A percentile compares a stretch with the other conserved stretches of the same genome.
These are phyloP conservation scores for Nestor notabilis DNA, from an alignment of 2,113 vertebrate species.

Conservation along the genomic window DNA sequence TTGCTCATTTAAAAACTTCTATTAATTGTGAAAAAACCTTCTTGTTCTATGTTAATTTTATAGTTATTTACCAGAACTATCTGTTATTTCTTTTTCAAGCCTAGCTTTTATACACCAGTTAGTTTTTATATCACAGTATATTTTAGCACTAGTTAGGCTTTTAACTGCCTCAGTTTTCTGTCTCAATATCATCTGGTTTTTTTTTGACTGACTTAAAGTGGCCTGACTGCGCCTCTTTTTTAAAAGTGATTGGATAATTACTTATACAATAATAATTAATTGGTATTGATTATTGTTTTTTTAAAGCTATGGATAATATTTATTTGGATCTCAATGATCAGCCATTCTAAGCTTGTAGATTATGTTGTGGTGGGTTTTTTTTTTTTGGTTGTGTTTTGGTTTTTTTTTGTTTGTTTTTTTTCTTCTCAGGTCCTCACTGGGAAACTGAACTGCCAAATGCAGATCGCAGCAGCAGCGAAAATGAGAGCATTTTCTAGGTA, in stretches of 20 bases:
- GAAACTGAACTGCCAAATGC: background rate
- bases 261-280: no score
- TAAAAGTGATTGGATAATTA: background rate
- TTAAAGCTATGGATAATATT: background rate
- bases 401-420: background rate
- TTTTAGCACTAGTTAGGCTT: background rate
- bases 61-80: background rate
- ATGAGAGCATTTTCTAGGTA: background rate
- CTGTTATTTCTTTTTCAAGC: background rate
- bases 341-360: background rate
- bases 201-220: background rate
- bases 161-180: background rate
- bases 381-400: background rate
- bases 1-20: background rate
- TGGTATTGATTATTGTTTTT: background rate
- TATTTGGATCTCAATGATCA: background rate
- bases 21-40: background rate
- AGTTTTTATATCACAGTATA: background rate
- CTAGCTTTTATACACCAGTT: background rate
- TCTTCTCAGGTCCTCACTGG: background rate
- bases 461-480: background rate
- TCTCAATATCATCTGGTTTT: background rate
- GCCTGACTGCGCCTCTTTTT: background rate
- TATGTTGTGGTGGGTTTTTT: no score
- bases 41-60: background rate